A percentile compares a stretch with the other conserved stretches of the same genome.
These are phyloP conservation scores for Astur gentilis DNA, from an alignment of 2,113 vertebrate species.

Conservation along the genomic window DNA sequence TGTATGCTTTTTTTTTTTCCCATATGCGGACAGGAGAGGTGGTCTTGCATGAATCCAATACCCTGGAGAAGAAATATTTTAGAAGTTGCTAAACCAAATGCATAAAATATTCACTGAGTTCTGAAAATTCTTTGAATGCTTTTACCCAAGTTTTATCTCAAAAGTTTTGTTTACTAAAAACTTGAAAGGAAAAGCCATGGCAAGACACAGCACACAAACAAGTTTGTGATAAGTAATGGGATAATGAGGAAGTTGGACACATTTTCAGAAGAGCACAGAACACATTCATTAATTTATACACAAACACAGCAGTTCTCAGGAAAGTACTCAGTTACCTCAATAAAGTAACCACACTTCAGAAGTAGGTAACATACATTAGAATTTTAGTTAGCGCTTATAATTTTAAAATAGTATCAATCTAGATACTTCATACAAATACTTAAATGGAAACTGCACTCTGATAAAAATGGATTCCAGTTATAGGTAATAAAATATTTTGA, in stretches of 20 bases:
- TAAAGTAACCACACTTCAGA: not conserved
- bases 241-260: not conserved
- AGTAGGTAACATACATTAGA: not conserved
- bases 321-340: not conserved
- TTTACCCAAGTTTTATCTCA: slow-evolving; percentile 3
- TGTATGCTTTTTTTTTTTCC: not conserved
- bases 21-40: not conserved
- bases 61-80: not conserved
- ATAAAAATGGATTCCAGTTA: not conserved
- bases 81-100: not conserved
- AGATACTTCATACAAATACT: not conserved
- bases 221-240: not conserved
- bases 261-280: not conserved
- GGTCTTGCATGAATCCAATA: not conserved
- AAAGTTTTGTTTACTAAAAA: not conserved
- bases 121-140: slow-evolving; percentile 30
- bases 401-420: not conserved
- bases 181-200: not conserved
- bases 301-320: not conserved
- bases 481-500: not conserved
- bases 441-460: not conserved
- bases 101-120: not conserved
- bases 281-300: not conserved
- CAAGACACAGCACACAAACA: not conserved
- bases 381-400: not conserved